phyloP scores from a whole-genome alignment of 2,888 invertebrate species.

The Antheraea yamamai region DNA sequence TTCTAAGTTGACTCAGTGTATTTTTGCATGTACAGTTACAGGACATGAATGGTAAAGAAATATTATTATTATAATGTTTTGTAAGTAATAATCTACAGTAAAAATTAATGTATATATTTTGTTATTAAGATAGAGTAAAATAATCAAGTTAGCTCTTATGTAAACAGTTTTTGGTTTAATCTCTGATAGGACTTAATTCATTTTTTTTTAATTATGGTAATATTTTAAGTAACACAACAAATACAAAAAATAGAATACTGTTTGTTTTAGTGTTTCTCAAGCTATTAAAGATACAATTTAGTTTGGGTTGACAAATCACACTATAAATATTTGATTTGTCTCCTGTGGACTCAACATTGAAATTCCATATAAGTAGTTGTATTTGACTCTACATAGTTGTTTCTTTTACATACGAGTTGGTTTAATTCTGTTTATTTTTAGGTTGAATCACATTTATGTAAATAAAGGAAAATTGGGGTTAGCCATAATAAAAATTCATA shows the following conservation, averaged over 20 bases:
- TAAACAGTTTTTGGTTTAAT: too few species aligned
- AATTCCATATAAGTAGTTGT: not conserved
- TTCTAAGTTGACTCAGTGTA: slow-evolving; percentile 52
- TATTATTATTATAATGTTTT: not conserved
- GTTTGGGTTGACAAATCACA: not conserved
- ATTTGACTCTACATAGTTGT: not conserved
- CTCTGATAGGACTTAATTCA: too few species aligned
- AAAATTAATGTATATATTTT: not conserved
- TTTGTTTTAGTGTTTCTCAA: not conserved
- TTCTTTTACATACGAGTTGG: slow-evolving; percentile 17
- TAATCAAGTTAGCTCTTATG: too few species aligned
- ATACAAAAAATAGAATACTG: too few species aligned
- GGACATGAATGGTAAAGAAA: slow-evolving; percentile 68
- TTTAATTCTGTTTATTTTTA: slow-evolving; percentile 34
- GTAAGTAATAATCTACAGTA: not conserved
- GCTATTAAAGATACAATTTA: not conserved
- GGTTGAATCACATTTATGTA: slow-evolving; percentile 57
- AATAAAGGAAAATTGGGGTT: slow-evolving; percentile 67
- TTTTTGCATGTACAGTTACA: slow-evolving; percentile 62
- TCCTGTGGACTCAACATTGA: not conserved
- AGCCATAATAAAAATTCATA: slow-evolving; percentile 62
- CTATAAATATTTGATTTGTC: not conserved
- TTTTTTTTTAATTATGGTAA: too few species aligned
- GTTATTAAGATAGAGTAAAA: too few species aligned
- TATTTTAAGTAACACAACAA: too few species aligned